Percentiles rank a stretch among this genome's conserved stretches.
These are phyloP conservation scores for Nyctibius bracteatus DNA, from an alignment of 2,113 vertebrate species.

Conservation along the genomic window DNA sequence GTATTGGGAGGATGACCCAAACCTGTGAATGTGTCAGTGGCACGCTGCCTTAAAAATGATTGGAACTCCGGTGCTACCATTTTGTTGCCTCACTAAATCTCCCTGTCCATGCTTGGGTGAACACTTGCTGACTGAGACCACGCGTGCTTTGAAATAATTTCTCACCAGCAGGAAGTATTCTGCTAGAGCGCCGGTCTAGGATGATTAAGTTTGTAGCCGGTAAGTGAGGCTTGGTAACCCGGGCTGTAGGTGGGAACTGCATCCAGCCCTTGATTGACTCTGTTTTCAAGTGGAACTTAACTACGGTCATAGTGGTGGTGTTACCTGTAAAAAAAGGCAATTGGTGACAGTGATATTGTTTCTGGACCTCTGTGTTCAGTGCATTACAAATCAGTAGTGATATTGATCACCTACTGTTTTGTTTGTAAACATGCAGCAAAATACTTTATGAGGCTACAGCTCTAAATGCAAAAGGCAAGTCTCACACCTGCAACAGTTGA, in stretches of 20 bases:
- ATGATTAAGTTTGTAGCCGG: neutral
- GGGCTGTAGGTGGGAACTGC: neutral
- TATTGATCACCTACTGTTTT: neutral
- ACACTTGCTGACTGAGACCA: neutral
- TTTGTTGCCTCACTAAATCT: neutral
- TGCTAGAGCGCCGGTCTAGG: fast-evolving
- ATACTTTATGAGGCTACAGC: neutral
- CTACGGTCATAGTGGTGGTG: fast-evolving
- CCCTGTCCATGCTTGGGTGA: neutral
- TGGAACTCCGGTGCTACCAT: fast-evolving
- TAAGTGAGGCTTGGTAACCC: neutral
- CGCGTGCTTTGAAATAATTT: neutral
- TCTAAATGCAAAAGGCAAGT: neutral
- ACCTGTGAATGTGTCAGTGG: neutral
- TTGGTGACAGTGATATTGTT: neutral
- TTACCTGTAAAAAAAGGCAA: neutral
- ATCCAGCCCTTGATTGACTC: neutral
- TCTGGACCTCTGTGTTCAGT: neutral
- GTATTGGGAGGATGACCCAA: neutral
- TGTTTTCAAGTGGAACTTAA: fast-evolving
- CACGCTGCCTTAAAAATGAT: neutral
- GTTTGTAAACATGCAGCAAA: neutral
- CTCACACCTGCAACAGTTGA: neutral
- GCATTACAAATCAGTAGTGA: fast-evolving
- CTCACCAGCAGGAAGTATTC: neutral